Evolutionary conservation across 1,140 invertebrate species (phyloP), one percentile per base, ranked within the genome.

Genomic region (Chymomyza costata): DNA sequence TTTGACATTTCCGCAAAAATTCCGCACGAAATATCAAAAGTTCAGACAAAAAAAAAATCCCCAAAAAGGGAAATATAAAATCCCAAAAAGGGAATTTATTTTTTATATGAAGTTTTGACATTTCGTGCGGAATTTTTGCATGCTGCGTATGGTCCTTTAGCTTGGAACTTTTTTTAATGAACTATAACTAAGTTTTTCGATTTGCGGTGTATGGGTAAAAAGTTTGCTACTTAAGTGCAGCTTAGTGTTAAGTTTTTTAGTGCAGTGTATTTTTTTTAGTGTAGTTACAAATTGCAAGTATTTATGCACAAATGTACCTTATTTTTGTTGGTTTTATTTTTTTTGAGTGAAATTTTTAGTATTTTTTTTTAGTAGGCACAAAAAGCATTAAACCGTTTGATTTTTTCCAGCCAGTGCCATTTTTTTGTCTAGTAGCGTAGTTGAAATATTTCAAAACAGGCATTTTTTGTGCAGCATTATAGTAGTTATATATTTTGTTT

Each of bases 291-390:
- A 51, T 50, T 53, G 51, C 64, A 80, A 38, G 73, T 80, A 80
- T 80, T 80, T 80, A 81, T 80, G 67, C 73, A 80, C 73, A 80
- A 73, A 67, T 80, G 73, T 80, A 80, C 73, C 73, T 80, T 65
- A 80, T 38, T 34, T 41, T 51, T 52, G 38, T 40, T 41, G 48
- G 60, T 63, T 57, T 51, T 40, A 31, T 57, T 47, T 51, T 41
- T n/a, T n/a, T n/a, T n/a, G n/a, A n/a, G n/a, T n/a, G n/a, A n/a
- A n/a, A n/a, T n/a, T n/a, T n/a, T n/a, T n/a, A n/a, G n/a, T n/a
- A n/a, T n/a, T n/a, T n/a, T n/a, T n/a, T n/a, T n/a, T n/a, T n/a
- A 34, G 53, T 50, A 25, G 21, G 21, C 21, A 25, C 21, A 34
- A 28, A 28, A 28, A 28, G 10, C 5, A 28, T 6, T 6, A 28